Conservation (phyloP, 2,113 vertebrate genomes). For the Callithrix jacchus region DNA sequence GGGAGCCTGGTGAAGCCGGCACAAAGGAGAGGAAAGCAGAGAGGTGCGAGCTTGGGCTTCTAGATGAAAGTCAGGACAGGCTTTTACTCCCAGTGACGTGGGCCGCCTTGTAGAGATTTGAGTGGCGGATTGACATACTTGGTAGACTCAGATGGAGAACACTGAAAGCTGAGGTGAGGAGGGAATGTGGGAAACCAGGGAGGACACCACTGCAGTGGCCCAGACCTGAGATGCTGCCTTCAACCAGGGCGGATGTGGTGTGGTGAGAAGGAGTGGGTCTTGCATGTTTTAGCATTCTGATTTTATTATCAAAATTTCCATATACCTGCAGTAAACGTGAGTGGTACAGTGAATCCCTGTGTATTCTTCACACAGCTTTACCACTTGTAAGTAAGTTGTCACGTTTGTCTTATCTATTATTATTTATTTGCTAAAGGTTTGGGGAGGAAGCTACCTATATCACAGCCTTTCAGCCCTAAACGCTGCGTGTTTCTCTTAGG, state of each 20-base stretch:
- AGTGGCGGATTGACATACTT: background rate
- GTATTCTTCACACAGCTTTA: too few species aligned
- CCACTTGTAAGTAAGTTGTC: background rate
- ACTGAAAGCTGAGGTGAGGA: background rate
- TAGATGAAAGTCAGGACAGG: background rate
- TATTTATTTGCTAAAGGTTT: background rate
- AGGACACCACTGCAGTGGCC: background rate
- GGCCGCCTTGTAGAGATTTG: background rate
- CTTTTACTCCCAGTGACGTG: background rate
- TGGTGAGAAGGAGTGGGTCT: background rate
- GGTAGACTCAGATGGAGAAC: background rate
- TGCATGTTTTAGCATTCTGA: background rate
- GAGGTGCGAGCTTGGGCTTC: background rate
- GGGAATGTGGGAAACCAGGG: background rate
- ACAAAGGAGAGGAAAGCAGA: background rate
- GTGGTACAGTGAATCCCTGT: background rate
- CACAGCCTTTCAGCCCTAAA: background rate
- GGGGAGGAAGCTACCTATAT: background rate
- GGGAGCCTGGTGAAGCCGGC: background rate
- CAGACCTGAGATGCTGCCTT: background rate
- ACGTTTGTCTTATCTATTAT: background rate
- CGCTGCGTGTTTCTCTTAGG: background rate
- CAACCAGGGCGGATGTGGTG: fast-evolving
- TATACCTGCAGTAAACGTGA: background rate
- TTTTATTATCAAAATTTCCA: background rate